Percentiles rank a stretch among this genome's conserved stretches.
Evolutionary conservation across 2,113 vertebrate genomes (phyloP).

Genomic region (Physeter macrocephalus): DNA sequence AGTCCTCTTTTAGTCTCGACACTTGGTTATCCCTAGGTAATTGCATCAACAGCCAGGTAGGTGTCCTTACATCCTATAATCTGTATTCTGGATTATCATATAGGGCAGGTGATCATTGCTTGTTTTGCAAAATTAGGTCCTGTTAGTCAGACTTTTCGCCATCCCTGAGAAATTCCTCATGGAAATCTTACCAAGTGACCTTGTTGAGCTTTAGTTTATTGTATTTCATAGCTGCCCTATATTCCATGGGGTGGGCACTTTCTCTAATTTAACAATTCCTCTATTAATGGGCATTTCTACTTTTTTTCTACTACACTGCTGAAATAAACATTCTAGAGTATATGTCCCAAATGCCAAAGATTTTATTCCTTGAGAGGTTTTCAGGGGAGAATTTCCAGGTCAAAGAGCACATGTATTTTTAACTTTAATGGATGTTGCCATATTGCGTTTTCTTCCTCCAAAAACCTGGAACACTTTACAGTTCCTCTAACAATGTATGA

Average conservation of each 20-base stretch:
- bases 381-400: not conserved
- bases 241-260: fast-evolving
- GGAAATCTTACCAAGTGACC: not conserved
- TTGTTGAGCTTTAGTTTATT: not conserved
- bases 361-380: not conserved
- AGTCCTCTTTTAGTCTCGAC: fast-evolving
- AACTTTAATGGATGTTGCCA: not conserved
- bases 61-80: fast-evolving
- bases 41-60: fast-evolving
- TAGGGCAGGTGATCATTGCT: not conserved
- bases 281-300: not conserved
- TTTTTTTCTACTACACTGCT: not conserved
- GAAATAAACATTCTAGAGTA: not conserved
- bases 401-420: not conserved
- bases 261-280: not conserved
- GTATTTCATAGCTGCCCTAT: not conserved
- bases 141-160: too few species aligned
- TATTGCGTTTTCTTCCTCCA: too few species aligned
- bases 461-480: not conserved
- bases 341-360: not conserved
- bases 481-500: not conserved
- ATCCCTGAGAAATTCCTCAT: fast-evolving
- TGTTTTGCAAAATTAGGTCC: not conserved
- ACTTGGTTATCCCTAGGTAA: not conserved
- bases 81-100: not conserved